Evolutionary conservation across 2,888 invertebrate species (phyloP), one percentile per base, ranked within the genome.

Genomic region (Ferrisia virgata): DNA sequence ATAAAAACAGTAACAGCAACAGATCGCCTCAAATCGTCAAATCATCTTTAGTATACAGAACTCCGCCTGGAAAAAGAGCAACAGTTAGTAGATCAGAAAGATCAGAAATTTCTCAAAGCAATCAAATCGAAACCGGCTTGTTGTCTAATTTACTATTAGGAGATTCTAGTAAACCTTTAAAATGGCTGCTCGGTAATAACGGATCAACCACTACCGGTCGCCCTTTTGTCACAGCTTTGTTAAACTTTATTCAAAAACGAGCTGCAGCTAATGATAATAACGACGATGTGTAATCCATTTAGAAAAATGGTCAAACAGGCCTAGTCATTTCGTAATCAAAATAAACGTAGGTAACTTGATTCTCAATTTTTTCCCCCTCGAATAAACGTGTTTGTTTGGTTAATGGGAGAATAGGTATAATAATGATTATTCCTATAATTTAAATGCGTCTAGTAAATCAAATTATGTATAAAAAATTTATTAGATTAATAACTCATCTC

Each of bases 41-140:
- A 69, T 84, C 84, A 15, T 80, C 84, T 13, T 64, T 84, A 15
- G 79, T 84, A 3, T 84, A 84, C 39, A 79, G 84, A 18, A 84
- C 84, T 18, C 84, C 84, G 0, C 84, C 84, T 15, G 84, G 84
- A 1, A 84, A 84, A 80, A 11, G 84, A 28, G 84, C 84, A 9
- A 79, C 69, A 8, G 40, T 58, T 25, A 79, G 79, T 47, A 64
- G 83, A 47, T 28, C 39, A 2, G 83, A 83, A 40, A 15, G 43
- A 8, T 18, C 43, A 1, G 11, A 31, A n/a, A n/a, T n/a, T n/a
- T n/a, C n/a, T n/a, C n/a, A n/a, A 31, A 76, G 25, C 22, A 76
- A 83, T 18, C 76, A 83, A 31, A n/a, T 28, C 11, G 83, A 83
- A 9, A 53, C 58, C 6, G 79, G 58, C 15, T 25, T 53, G 33